Evolutionary conservation across 2,888 invertebrate genomes (phyloP).

Genomic region (Ormyrus thymus): DNA sequence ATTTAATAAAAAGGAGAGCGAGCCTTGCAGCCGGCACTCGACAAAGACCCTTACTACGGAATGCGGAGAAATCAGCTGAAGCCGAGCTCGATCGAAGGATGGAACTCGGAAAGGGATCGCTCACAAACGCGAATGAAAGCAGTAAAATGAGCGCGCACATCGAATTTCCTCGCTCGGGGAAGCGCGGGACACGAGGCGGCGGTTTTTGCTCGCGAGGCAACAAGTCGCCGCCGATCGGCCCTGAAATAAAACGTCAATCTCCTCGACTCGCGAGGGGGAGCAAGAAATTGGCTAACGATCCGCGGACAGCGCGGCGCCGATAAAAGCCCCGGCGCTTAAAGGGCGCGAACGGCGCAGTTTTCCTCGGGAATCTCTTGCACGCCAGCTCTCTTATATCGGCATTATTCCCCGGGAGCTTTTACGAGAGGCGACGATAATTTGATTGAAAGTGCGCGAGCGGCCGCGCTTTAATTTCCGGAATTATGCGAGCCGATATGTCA

Average conservation of each 20-base stretch:
- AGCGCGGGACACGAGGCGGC: background rate
- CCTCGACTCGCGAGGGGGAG: background rate
- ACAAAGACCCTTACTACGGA: too few species aligned
- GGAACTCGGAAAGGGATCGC: too few species aligned
- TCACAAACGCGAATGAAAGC: background rate
- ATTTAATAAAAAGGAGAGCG: too few species aligned
- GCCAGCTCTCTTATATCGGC: constrained; percentile 10
- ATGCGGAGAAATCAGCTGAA: too few species aligned
- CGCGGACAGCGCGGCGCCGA: constrained; percentile 43
- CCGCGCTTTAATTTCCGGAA: constrained; percentile 17
- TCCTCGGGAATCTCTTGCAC: background rate
- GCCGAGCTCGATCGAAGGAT: too few species aligned
- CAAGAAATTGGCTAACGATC: constrained; percentile 52
- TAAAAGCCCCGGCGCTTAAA: constrained; percentile 21
- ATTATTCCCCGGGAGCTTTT: too few species aligned
- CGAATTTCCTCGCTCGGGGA: background rate
- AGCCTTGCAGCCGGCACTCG: too few species aligned
- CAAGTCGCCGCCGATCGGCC: constrained; percentile 41
- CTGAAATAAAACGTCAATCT: constrained; percentile 50
- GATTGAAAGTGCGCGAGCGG: background rate
- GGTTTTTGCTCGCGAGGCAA: constrained; percentile 27
- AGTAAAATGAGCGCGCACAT: background rate
- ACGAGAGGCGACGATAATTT: background rate
- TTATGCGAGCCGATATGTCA: constrained; percentile 14
- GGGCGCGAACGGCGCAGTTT: constrained; percentile 6